These are phyloP conservation scores for Corythornis leucogaster DNA, from an alignment of 2,797 vertebrate genomes.

Conservation along the genomic window DNA sequence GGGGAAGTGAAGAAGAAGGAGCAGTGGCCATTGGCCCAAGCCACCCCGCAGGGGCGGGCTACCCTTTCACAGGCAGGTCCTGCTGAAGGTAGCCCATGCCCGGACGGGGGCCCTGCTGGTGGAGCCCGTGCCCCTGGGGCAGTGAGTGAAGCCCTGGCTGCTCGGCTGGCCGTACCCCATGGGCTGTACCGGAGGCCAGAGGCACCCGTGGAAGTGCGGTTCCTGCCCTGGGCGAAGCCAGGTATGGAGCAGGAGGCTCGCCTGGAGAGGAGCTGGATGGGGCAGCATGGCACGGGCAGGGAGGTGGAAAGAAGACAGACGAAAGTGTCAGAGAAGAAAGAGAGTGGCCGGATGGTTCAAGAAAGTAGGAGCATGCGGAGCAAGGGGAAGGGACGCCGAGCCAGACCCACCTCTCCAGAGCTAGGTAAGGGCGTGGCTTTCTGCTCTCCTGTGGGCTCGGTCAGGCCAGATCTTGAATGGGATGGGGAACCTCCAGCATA, in stretches of 20 bases:
- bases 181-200: constrained; percentile 67
- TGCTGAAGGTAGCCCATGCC: background rate
- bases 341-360: constrained; percentile 74
- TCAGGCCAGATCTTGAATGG: background rate
- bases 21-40: constrained; percentile 68
- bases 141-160: background rate
- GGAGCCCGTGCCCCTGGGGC: background rate
- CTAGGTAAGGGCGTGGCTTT: constrained; percentile 81
- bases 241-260: constrained; percentile 68
- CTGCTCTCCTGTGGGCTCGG: background rate
- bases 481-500: background rate
- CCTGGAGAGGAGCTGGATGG: constrained; percentile 72
- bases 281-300: constrained; percentile 6
- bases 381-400: constrained; percentile 88
- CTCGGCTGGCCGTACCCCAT: constrained; percentile 58
- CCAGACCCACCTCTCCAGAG: constrained; percentile 91
- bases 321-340: constrained; percentile 77
- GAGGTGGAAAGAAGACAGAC: constrained; percentile 64
- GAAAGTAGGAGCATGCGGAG: constrained; percentile 75
- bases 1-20: constrained; percentile 81
- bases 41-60: constrained; percentile 60
- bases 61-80: constrained; percentile 1
- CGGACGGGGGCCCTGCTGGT: fast-evolving
- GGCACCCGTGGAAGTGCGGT: constrained; percentile 57
- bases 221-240: constrained; percentile 74